Base-by-base conservation (phyloP, 2,113 vertebrate genomes). In the Nipponia nippon region DNA sequence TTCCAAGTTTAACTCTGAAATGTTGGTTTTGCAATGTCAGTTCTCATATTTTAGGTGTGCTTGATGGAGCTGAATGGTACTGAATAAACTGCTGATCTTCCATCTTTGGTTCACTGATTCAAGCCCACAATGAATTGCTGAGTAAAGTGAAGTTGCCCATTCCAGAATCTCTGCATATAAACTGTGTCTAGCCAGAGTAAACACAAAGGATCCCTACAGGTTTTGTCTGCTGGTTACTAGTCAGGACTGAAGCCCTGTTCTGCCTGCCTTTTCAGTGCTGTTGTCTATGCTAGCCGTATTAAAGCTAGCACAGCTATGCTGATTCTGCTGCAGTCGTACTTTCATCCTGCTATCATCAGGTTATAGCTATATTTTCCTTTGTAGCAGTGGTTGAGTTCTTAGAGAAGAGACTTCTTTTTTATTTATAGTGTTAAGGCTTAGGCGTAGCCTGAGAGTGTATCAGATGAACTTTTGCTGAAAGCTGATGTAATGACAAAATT, bases 31-130 rank as follows among this genome's bases (percentile, higher is more conserved):
- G 58, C 38, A 36, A 7, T 15, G 32, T 85, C 70, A 0, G 0
- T 88, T 89, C 53, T 80, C 44, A 80, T 91, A 83, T 94, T 87
- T 96, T 62, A 87, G 66, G 40, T 95, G 75, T 95, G 95, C 84
- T 95, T 95, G 84, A 94, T 87, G 87, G 53, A 93, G 93, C 95
- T 82, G 91, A 97, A 94, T 77, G 20, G 21, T 69, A 25, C 30
- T 73, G 75, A 62, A 82, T 72, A 95, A 97, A 91, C 50, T 94
- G 95, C 95, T 97, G 93, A 95, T 90, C 55, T 80, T 89, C 85
- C 78, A 34, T 94, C 66, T 90, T 83, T 83, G 87, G 70, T 95
- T 97, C 97, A 96, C 62, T 97, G 91, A 83, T 85, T 96, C 53
- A 66, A 94, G 75, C 27, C 29, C 32, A 66, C 10, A 75, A 58